These are phyloP conservation scores for Lingula anatina DNA, from an alignment of 2,888 invertebrate genomes.

Conservation along the genomic window DNA sequence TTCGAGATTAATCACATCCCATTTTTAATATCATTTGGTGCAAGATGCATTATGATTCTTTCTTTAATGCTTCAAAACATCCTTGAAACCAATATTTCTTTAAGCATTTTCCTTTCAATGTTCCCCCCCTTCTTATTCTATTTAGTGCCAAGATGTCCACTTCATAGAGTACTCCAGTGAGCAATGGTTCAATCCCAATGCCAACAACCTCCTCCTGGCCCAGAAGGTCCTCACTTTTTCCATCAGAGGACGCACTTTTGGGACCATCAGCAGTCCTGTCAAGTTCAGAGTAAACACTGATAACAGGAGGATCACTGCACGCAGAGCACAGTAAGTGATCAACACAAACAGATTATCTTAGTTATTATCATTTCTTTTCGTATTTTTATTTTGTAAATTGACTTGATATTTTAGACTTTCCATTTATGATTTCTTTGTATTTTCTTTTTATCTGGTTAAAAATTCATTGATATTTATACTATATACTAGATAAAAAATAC, in stretches of 20 bases:
- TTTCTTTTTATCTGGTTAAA: too few relatives aligned
- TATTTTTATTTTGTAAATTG: background rate
- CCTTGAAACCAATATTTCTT: background rate
- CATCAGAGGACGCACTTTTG: conserved; percentile 25
- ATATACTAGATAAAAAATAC: too few relatives aligned
- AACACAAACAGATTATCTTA: background rate
- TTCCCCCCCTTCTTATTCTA: too few relatives aligned
- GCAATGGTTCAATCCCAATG: conserved; percentile 35
- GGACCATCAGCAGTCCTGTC: conserved; percentile 22
- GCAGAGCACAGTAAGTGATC: conserved; percentile 28
- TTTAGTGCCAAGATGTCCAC: conserved; percentile 43
- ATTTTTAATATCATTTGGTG: too few relatives aligned
- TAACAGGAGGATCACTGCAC: conserved; percentile 27
- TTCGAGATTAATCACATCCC: too few relatives aligned
- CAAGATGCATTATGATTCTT: background rate
- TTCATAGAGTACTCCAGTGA: conserved; percentile 40
- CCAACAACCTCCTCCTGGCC: conserved; percentile 4
- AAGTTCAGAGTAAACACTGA: conserved; percentile 33
- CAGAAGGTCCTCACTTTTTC: conserved; percentile 39
- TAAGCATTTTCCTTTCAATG: too few relatives aligned
- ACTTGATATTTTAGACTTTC: background rate
- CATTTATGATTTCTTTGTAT: too few relatives aligned
- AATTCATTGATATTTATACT: too few relatives aligned
- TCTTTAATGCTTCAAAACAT: background rate
- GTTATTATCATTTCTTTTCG: background rate